Evolutionary conservation across 2,888 invertebrate species (phyloP).

Genomic region (Conistra vaccinii): DNA sequence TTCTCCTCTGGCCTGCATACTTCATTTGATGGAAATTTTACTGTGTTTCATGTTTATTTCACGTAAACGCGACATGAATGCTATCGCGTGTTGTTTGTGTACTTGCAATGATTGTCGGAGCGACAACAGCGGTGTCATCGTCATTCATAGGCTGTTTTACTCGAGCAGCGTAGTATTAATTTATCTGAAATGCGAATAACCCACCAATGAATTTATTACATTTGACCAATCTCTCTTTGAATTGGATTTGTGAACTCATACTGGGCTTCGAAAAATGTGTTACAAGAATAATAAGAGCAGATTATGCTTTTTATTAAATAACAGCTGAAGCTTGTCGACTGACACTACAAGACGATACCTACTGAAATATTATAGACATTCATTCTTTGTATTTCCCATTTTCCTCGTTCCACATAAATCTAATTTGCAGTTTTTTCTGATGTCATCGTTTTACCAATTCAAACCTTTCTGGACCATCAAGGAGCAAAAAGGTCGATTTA

Average conservation of each 20-base stretch:
- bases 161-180: slow-evolving; percentile 2
- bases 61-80: slow-evolving; percentile 22
- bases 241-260: neutral
- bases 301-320: slow-evolving; percentile 2
- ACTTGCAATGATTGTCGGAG: slow-evolving; percentile 34
- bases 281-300: neutral
- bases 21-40: slow-evolving; percentile 45
- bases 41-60: slow-evolving; percentile 39
- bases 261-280: neutral
- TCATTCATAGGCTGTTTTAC: slow-evolving; percentile 37
- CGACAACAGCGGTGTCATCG: slow-evolving; percentile 28
- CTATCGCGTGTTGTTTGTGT: slow-evolving; percentile 35
- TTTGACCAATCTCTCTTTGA: neutral
- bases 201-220: neutral
- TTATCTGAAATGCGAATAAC: slow-evolving; percentile 16
- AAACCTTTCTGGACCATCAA: slow-evolving; percentile 5
- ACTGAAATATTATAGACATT: slow-evolving; percentile 11
- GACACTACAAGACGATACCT: neutral
- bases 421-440: slow-evolving; percentile 21
- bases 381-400: slow-evolving; percentile 14
- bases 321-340: neutral
- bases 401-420: slow-evolving; percentile 7
- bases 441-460: slow-evolving; percentile 15
- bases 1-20: slow-evolving; percentile 40
- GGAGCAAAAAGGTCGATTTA: slow-evolving; percentile 32